A percentile compares a stretch with the other conserved stretches of the same genome.
These are phyloP conservation scores for Notamacropus eugenii DNA, from an alignment of 2,797 vertebrate genomes.

Conservation along the genomic window DNA sequence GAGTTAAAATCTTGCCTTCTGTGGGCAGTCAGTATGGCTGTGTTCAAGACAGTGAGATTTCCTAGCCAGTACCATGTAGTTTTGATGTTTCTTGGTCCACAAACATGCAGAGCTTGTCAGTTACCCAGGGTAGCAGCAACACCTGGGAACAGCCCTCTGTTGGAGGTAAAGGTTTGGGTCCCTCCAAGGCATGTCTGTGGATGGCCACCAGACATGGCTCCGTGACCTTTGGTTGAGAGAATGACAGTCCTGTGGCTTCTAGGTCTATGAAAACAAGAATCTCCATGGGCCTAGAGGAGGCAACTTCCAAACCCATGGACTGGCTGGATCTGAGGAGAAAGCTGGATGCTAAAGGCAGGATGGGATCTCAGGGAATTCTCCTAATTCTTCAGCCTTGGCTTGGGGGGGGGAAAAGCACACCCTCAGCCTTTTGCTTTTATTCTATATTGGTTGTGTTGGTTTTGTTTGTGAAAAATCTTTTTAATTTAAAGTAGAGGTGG, in stretches of 20 bases:
- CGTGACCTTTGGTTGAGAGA: slow-evolving; percentile 69
- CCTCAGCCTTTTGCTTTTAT: too few species aligned
- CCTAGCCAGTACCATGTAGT: too few species aligned
- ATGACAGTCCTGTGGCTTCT: slow-evolving; percentile 72
- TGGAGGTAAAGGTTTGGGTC: neutral
- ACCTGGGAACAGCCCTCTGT: slow-evolving; percentile 11
- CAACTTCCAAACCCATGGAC: slow-evolving; percentile 64
- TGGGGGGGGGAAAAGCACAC: too few species aligned
- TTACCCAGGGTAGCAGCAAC: slow-evolving; percentile 12
- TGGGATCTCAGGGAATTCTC: too few species aligned
- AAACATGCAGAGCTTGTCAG: slow-evolving; percentile 76
- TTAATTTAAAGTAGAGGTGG: too few species aligned
- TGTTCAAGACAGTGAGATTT: slow-evolving; percentile 74
- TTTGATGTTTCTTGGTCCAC: slow-evolving; percentile 30
- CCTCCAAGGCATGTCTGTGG: slow-evolving; percentile 72
- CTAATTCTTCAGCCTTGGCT: too few species aligned
- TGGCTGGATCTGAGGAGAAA: neutral
- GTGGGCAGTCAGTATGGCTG: slow-evolving; percentile 52
- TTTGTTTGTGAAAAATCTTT: too few species aligned
- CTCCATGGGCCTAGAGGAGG: slow-evolving; percentile 52
- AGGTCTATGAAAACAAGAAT: slow-evolving; percentile 78
- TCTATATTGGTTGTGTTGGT: too few species aligned
- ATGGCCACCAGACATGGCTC: slow-evolving; percentile 76
- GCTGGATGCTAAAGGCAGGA: too few species aligned
- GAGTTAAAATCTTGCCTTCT: slow-evolving; percentile 42